Conservation (phyloP, 2,113 vertebrate species). For the Isurus oxyrinchus region DNA sequence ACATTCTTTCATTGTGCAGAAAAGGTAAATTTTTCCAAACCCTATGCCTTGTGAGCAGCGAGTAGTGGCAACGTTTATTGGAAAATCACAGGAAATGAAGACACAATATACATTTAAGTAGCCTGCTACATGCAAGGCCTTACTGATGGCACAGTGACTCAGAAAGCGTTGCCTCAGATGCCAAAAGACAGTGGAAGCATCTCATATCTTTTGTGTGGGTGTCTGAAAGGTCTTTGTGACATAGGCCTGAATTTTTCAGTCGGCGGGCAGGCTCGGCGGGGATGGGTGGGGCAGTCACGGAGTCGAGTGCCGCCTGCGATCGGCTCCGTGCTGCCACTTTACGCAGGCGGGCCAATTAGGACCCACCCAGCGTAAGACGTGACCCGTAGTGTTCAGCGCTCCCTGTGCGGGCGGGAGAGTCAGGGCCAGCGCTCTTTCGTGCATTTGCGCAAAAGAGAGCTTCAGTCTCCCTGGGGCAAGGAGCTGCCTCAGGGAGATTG, state of each 20-base stretch:
- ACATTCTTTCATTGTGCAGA: neutral
- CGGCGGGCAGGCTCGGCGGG: too few species aligned
- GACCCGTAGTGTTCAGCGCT: too few species aligned
- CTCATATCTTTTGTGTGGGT: neutral
- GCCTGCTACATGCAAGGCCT: neutral
- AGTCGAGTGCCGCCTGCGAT: too few species aligned
- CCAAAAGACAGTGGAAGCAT: neutral
- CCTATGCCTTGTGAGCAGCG: neutral
- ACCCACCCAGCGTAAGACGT: too few species aligned
- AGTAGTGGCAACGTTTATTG: neutral
- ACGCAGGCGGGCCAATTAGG: too few species aligned
- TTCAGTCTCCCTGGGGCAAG: too few species aligned
- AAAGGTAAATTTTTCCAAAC: neutral
- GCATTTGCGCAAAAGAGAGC: too few species aligned
- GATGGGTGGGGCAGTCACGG: too few species aligned
- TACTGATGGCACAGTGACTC: neutral
- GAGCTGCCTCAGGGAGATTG: too few species aligned
- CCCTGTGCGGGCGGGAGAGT: too few species aligned
- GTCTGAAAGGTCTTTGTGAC: neutral
- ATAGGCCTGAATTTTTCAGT: neutral
- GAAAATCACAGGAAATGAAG: neutral
- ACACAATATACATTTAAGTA: neutral
- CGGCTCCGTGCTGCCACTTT: too few species aligned
- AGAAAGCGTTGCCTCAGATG: neutral
- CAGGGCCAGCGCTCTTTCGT: too few species aligned